Base-by-base conservation (phyloP, 2,113 vertebrate genomes). In the Sinocyclocheilus anshuiensis region DNA sequence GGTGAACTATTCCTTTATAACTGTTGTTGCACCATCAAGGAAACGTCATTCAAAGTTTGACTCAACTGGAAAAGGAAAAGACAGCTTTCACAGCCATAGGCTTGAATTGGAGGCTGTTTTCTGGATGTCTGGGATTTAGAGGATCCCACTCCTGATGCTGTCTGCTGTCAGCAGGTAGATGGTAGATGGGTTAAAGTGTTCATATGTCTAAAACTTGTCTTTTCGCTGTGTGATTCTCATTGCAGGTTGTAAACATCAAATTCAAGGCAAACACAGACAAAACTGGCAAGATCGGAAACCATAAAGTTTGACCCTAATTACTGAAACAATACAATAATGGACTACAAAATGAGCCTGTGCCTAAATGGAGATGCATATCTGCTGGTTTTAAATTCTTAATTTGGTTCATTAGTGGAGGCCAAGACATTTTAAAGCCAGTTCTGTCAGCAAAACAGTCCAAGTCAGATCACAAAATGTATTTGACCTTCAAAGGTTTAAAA, bases 111-210 rank as follows among this genome's bases (percentile, higher is more conserved):
- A 57, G 48, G 50, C 50, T 84, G 10, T 71, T 80, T 82, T 63
- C 67, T 59, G 69, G 69, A 24, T 84, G 48, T 57, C 67, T 84
- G 69, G 69, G 81, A 74, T 84, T 84, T 74, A 84, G 81, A 55
- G 13, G 69, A 57, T 84, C 81, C 50, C 48, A 39, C 48, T 84
- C 20, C 48, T 71, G 16, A 69, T 82, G 63, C 26, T 82, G 42
- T 82, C 63, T 84, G 81, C 81, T 39, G 67, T 72, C 33, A 74
- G 29, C 50, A 50, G 24, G 36, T 53, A 71, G 55, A 71, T 55
- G 63, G 24, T 29, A 59, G 82, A 74, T 42, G 33, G 22, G 67
- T 72, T 84, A 59, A 74, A 74, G 20, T 1, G 1, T 48, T 83
- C 24, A 15, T 24, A 65, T 81, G 36, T 20, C 24, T 26, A 45